Base-by-base conservation (phyloP, 1,140 invertebrate genomes). In the Kradibia gibbosae region DNA sequence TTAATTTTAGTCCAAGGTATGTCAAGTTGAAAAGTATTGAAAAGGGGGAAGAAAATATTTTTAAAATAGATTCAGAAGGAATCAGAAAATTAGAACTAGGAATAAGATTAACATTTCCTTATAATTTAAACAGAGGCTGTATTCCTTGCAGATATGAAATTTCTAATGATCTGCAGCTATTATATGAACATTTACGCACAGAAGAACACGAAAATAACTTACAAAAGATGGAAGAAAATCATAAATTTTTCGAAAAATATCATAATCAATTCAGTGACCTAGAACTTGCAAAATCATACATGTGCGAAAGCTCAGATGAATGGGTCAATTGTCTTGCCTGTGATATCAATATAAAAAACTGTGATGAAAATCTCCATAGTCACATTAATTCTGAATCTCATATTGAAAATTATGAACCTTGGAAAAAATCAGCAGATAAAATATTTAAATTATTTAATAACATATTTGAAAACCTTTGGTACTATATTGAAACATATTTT, bases 401-500 rank as follows among this genome's bases (percentile, higher is more conserved):
- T 31, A 76, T 36, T 73, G 82, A 72, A 15, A 57, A 53, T 39
- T 39, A 3, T n/a, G 10, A 31, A 13, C 13, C 5, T 2, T 84
- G 74, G 0, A 79, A 50, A 48, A 74, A 22, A 3, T 71, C 28
- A 25, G 22, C 57, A 42, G 11, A 76, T 36, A 36, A 55, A 3
- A 39, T 60, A 31, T 17, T 55, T 3, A 3, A 34, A n/a, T 1
- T 73, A 36, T 60, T 84, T 15, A 10, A 78, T 7, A 13, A 53
- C 20, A 34, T 31, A 4, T 85, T 81, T 62, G 25, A 85, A 82
- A 83, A 67, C 39, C 73, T 85, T 82, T 86, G 85, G 83, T 82
- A 85, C 83, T 55, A 83, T 22, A 76, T 86, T 5, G 53, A 83
- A 48, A 82, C 70, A 31, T 86, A 82, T 60, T 86, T 83, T 83